Conservation (phyloP, 2,888 invertebrate species). For the Tyria jacobaeae region DNA sequence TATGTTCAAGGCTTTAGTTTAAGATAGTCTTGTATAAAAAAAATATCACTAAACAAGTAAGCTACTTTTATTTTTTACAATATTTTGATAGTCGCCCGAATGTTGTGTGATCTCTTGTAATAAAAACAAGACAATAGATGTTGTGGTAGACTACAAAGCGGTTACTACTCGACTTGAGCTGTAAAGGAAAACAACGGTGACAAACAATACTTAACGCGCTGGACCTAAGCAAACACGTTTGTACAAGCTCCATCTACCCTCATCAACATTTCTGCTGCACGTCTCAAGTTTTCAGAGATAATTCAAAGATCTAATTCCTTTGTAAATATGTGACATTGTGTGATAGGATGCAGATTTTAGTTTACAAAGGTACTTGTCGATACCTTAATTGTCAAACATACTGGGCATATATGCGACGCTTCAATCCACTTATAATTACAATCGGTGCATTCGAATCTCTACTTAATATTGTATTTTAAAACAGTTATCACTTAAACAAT, state of each 20-base stretch:
- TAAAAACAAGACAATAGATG: conserved; percentile 32
- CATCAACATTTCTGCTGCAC: conserved; percentile 40
- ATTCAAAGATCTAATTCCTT: conserved; percentile 33
- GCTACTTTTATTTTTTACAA: conserved; percentile 3
- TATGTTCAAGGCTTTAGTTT: too few species aligned
- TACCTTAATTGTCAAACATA: too few species aligned
- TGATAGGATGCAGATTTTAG: conserved; percentile 15
- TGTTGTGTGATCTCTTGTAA: conserved; percentile 33
- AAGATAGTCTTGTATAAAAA: too few species aligned
- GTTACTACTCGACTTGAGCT: conserved; percentile 23
- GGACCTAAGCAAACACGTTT: conserved; percentile 52
- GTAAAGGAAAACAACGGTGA: conserved; percentile 35
- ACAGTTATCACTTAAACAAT: too few species aligned
- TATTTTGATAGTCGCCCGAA: conserved; percentile 3
- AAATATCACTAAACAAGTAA: conserved; percentile 5
- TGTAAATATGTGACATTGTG: background rate
- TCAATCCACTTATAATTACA: too few species aligned
- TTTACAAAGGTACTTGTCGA: too few species aligned
- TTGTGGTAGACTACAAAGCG: conserved; percentile 32
- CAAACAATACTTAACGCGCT: conserved; percentile 44
- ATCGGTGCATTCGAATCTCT: too few species aligned
- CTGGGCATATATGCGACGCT: too few species aligned
- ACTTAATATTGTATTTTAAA: too few species aligned
- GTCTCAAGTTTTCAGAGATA: conserved; percentile 29
- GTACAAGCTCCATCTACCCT: conserved; percentile 36